Percentiles rank a stretch among this genome's conserved stretches.
phyloP scores from a whole-genome alignment of 30 jellyfish, hydroid and myxozoan species.

The Aurelia aurita region DNA sequence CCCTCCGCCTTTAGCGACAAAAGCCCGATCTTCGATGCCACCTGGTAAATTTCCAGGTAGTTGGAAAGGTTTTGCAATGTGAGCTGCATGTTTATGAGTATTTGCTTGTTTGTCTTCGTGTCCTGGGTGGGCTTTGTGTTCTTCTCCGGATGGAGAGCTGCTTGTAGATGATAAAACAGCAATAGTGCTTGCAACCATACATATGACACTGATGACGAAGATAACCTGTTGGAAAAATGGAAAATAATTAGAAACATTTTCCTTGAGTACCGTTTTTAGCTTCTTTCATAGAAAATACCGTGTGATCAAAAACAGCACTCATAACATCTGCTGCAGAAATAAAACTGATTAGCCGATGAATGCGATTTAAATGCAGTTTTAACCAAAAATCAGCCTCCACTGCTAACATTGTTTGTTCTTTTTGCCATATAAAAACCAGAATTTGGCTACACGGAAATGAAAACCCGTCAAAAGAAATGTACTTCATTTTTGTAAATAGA shows the following conservation, averaged over 20 bases:
- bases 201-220: slow-evolving; percentile 58
- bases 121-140: slow-evolving; percentile 61
- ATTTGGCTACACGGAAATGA: too few relatives aligned
- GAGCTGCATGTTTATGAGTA: neutral
- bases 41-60: slow-evolving; percentile 28
- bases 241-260: neutral
- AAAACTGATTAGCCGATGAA: too few relatives aligned
- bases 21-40: neutral
- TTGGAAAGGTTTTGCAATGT: slow-evolving; percentile 27
- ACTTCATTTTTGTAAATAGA: too few relatives aligned
- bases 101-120: slow-evolving; percentile 17
- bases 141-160: slow-evolving; percentile 43
- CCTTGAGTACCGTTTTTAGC: too few relatives aligned
- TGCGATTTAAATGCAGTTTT: too few relatives aligned
- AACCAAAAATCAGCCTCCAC: too few relatives aligned
- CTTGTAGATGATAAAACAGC: slow-evolving; percentile 74
- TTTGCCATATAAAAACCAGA: too few relatives aligned
- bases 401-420: too few relatives aligned
- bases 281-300: too few relatives aligned
- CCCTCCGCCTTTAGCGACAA: neutral
- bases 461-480: too few relatives aligned
- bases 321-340: too few relatives aligned
- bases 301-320: too few relatives aligned
- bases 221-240: slow-evolving; percentile 48
- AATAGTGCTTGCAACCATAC: slow-evolving; percentile 83